Base-by-base conservation (phyloP, 2,888 invertebrate species). In the Calameuta pallipes region DNA sequence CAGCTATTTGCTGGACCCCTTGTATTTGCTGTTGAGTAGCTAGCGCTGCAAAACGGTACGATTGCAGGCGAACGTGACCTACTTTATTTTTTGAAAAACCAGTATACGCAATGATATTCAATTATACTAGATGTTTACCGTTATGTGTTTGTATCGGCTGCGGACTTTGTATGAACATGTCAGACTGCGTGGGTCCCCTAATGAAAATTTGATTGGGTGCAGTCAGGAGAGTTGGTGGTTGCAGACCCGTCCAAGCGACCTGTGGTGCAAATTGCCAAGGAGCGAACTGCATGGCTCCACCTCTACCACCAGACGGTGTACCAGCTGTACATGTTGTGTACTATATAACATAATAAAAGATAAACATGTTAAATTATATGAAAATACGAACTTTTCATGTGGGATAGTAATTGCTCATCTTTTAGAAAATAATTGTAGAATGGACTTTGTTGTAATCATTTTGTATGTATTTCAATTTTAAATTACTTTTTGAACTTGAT, bases 81-180 rank as follows among this genome's bases (percentile, higher is more conserved):
- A 56, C 56, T 56, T 56, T 56, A 56, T 56, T 56, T 56, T 56
- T 56, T 56, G 56, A 56, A 56, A 56, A 23, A 23, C 56, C 56
- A 56, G 23, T 56, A 56, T 56, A 9, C 23, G 9, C 56, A 23
- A 23, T 2, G 56, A 56, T 23, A 56, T 56, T 56, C 23, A 56
- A 56, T 56, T 56, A 0, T 56, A 56, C 56, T 56, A 56, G 56
- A 56, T 56, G 23, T 56, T 56, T 56, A 95, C 95, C 94, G 92
- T 95, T 95, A 84, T 94, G 95, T 84, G 95, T 92, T 88, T 95
- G 95, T 78, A 95, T 93, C 0, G 94, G 92, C 82, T 94, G 94
- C 23, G 97, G 96, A 83, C 95, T 95, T 86, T 96, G 96, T 85
- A 97, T 97, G 89, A 96, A 97, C 96, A 98, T 96, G 89, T 97